Percentiles rank a stretch among this genome's conserved stretches.
Conservation (phyloP, 2,113 vertebrate genomes). For the Physeter macrocephalus region DNA sequence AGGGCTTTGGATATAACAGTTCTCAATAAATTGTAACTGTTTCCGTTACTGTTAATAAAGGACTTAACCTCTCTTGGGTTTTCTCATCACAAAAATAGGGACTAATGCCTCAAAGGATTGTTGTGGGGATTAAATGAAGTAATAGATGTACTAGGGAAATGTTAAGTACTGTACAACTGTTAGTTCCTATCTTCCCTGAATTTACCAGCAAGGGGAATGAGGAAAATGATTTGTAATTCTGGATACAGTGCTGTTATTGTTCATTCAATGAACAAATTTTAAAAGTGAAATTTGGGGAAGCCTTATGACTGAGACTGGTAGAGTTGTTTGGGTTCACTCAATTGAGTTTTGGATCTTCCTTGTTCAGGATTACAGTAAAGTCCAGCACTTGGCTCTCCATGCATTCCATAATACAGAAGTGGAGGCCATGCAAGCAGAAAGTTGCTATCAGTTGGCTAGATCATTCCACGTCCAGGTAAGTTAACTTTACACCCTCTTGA, state of each 20-base stretch:
- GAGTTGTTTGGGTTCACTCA: not conserved
- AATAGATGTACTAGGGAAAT: not conserved
- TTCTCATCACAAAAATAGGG: not conserved
- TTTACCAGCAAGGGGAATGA: not conserved
- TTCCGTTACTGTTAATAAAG: not conserved
- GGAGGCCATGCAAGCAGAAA: conserved; percentile 99
- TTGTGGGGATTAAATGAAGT: not conserved
- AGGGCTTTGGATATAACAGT: not conserved
- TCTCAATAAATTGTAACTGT: not conserved
- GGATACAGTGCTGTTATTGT: not conserved
- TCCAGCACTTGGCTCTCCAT: conserved; percentile 97
- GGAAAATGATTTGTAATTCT: not conserved
- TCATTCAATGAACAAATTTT: conserved; percentile 6
- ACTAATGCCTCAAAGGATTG: not conserved
- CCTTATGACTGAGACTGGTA: not conserved
- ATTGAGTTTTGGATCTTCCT: not conserved
- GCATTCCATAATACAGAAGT: conserved; percentile 99
- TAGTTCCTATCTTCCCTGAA: not conserved
- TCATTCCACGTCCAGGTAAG: conserved; percentile 98
- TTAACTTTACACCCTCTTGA: not conserved
- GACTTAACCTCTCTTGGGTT: not conserved
- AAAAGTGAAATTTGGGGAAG: not conserved
- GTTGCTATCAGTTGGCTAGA: conserved; percentile 96
- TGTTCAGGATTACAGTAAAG: conserved; percentile 96
- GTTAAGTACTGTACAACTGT: not conserved